Conservation (phyloP, 2,113 vertebrate genomes). For the human (Homo sapiens) region DNA sequence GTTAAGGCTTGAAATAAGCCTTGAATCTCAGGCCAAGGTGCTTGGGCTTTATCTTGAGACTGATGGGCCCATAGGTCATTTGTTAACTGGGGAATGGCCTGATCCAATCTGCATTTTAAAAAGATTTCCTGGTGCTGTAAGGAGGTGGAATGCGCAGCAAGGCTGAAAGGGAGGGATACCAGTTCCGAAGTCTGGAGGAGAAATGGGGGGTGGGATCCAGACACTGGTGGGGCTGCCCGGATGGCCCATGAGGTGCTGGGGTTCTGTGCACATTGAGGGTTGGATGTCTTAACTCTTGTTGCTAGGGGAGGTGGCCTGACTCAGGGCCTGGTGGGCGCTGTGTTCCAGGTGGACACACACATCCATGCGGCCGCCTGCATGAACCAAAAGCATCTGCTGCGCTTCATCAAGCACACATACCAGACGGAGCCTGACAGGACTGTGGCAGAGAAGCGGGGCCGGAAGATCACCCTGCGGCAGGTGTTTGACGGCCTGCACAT, state of each 20-base stretch:
- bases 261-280: not conserved
- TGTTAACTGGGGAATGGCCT: not conserved
- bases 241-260: not conserved
- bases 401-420: constrained; percentile 95
- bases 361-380: constrained; percentile 98
- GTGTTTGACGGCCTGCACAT: constrained; percentile 93
- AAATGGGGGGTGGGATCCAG: not conserved
- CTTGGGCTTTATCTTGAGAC: not conserved
- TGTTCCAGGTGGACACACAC: constrained; percentile 95
- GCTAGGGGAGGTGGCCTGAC: not conserved
- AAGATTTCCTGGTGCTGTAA: not conserved
- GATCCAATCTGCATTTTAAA: not conserved
- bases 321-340: not conserved
- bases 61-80: not conserved
- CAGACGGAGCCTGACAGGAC: constrained; percentile 90
- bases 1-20: not conserved
- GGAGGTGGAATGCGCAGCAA: not conserved
- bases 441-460: constrained; percentile 89
- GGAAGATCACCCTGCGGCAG: constrained; percentile 92
- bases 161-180: not conserved
- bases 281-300: not conserved
- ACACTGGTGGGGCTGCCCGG: too few relatives aligned
- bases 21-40: not conserved
- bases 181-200: not conserved
- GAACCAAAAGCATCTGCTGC: constrained; percentile 97